phyloP scores from a whole-genome alignment of 2,888 invertebrate genomes.

The Lampropteryx suffumata region DNA sequence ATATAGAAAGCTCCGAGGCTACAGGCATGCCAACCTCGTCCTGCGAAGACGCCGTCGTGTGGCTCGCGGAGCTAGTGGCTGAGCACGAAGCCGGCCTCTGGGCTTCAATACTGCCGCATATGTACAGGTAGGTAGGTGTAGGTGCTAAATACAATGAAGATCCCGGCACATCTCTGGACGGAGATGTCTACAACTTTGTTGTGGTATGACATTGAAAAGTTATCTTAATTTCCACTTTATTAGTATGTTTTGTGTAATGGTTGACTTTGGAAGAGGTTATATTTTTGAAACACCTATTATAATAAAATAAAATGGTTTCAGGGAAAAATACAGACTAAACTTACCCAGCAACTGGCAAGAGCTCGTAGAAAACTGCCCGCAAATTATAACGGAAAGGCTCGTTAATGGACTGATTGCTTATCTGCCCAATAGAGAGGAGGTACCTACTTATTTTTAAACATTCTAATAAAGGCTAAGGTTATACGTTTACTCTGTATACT shows the following conservation, averaged over 20 bases:
- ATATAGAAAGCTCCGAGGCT: slow-evolving; percentile 63
- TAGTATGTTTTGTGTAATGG: no score
- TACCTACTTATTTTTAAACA: no score
- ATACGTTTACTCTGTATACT: no score
- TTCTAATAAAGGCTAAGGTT: no score
- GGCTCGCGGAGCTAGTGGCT: slow-evolving; percentile 65
- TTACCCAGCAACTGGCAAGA: slow-evolving; percentile 88
- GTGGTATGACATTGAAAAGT: no score
- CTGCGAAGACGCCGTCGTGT: slow-evolving; percentile 45
- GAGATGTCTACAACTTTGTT: no score
- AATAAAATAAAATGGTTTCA: no score
- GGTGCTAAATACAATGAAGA: no score
- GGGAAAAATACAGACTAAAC: slow-evolving; percentile 84
- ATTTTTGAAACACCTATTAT: no score
- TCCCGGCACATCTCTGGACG: no score
- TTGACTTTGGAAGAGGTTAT: no score
- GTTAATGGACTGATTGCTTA: slow-evolving; percentile 77
- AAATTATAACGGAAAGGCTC: slow-evolving; percentile 79
- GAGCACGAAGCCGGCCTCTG: slow-evolving; percentile 83
- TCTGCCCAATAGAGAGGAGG: slow-evolving; percentile 69
- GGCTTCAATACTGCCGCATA: slow-evolving; percentile 80
- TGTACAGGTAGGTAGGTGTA: slow-evolving; percentile 71
- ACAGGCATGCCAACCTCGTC: slow-evolving; percentile 59
- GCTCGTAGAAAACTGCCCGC: slow-evolving; percentile 81
- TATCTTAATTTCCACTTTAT: no score